Base-by-base conservation (phyloP, 2,113 vertebrate genomes). In the Pygoscelis antarcticus region DNA sequence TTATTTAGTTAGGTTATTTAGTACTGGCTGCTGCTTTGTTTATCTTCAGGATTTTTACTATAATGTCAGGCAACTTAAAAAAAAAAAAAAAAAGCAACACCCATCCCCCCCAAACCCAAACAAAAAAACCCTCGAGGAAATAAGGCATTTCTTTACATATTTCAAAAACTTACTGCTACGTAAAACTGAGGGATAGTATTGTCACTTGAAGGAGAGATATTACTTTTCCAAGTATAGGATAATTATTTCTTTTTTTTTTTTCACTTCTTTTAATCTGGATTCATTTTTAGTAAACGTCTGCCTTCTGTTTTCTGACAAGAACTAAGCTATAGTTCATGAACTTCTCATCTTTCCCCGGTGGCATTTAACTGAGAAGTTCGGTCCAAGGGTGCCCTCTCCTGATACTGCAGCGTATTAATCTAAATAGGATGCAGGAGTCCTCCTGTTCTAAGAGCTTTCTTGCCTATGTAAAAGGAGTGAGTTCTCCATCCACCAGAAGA, bases 371-470 rank as follows among this genome's bases (percentile, higher is more conserved):
- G 79, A 54, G 91, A 83, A 90, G 38, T 57, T 82, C 7, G 9
- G 82, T 91, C 66, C 60, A 20, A 95, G 92, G 49, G 84, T 96
- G 97, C 97, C 97, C 96, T 94, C 96, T 97, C 81, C 93, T 96
- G 97, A 82, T 80, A 11, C 74, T 68, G 60, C 65, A 81, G 84
- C 8, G 16, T 47, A 72, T 79, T 38, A 16, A 81, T 58, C 65
- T 42, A 23, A 81, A 27, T 13, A 72, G n/a, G 16, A 30, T 32
- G 19, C 22, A 32, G 55, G 51, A 30, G n/a, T 58, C n/a, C 69
- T 62, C n/a, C 29, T 54, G 3, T 17, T 65, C 32, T 19, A 8
- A 60, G 57, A 70, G 26, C 30, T 76, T 54, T 38, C 65, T 74
- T 40, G 20, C 17, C 8, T 34, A 1, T 58, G 36, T 51, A 22